These are phyloP conservation scores for Bursaphelenchus okinawaensis DNA, from an alignment of 2,888 invertebrate genomes.

Conservation along the genomic window DNA sequence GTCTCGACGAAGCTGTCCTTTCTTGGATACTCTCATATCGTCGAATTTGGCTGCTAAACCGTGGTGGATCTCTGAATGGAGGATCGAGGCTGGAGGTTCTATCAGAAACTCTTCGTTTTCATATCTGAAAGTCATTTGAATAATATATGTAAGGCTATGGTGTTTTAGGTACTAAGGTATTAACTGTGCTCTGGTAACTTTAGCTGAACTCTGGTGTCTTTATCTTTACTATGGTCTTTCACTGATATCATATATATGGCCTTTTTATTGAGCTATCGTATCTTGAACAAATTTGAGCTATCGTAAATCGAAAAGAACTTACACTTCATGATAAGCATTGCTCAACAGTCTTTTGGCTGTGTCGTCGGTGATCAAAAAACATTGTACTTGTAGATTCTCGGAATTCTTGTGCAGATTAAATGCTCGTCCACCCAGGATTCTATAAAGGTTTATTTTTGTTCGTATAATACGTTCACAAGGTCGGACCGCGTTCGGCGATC, in stretches of 20 bases:
- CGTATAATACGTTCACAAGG: too few relatives aligned
- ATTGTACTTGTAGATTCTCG: constrained; percentile 44
- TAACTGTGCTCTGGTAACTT: too few relatives aligned
- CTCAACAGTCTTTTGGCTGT: constrained; percentile 50
- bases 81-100: constrained; percentile 38
- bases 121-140: constrained; percentile 11
- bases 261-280: neutral
- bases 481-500: too few relatives aligned
- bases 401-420: constrained; percentile 47
- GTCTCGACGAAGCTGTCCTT: constrained; percentile 54
- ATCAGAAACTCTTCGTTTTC: constrained; percentile 55
- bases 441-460: too few relatives aligned
- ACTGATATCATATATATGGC: too few relatives aligned
- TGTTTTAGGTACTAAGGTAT: too few relatives aligned
- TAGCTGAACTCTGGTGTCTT: too few relatives aligned
- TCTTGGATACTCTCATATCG: constrained; percentile 57
- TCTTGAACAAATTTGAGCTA: neutral
- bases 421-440: constrained; percentile 53
- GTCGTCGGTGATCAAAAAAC: constrained; percentile 55
- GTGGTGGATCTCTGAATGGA: constrained; percentile 36
- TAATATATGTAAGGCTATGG: neutral
- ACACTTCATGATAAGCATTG: constrained; percentile 56
- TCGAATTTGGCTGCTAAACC: constrained; percentile 53
- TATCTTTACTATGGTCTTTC: too few relatives aligned
- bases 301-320: neutral